Evolutionary conservation across 2,888 invertebrate genomes (phyloP).

Genomic region (Cylindroiulus punctatus): DNA sequence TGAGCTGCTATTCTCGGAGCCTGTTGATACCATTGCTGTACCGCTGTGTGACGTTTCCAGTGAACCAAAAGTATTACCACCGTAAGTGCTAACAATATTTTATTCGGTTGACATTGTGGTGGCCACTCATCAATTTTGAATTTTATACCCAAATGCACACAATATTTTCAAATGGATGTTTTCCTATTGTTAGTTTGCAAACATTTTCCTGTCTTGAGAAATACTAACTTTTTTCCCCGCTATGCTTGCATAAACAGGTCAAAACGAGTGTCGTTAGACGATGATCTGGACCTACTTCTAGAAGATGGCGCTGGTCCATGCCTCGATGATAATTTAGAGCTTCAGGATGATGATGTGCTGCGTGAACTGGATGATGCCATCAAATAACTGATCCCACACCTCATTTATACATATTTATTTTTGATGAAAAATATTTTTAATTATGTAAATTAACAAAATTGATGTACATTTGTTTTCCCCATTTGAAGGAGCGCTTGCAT

Average conservation of each 20-base stretch:
- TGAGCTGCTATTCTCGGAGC: not conserved
- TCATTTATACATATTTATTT: constrained; percentile 31
- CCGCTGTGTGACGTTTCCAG: not conserved
- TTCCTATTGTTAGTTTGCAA: too few species aligned
- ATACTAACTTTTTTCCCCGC: not conserved
- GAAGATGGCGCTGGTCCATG: not conserved
- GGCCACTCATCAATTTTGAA: too few species aligned
- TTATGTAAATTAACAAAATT: not conserved
- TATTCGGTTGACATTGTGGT: too few species aligned
- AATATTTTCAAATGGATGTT: too few species aligned
- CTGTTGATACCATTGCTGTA: not conserved
- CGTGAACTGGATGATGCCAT: constrained; percentile 50
- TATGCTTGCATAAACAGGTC: not conserved
- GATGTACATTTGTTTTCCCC: not conserved
- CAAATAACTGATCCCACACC: not conserved
- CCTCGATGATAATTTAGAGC: not conserved
- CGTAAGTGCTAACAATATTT: not conserved
- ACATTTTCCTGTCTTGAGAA: too few species aligned
- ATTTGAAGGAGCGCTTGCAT: not conserved
- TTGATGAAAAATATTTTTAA: constrained; percentile 11
- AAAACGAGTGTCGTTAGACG: constrained; percentile 21
- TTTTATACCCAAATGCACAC: too few species aligned
- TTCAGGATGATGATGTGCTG: constrained; percentile 48
- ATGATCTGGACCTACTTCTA: constrained; percentile 42
- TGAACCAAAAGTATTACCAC: not conserved